Percentiles rank a stretch among this genome's conserved stretches.
These are phyloP conservation scores for Agrotis exclamationis DNA, from an alignment of 2,888 invertebrate species.

Conservation along the genomic window DNA sequence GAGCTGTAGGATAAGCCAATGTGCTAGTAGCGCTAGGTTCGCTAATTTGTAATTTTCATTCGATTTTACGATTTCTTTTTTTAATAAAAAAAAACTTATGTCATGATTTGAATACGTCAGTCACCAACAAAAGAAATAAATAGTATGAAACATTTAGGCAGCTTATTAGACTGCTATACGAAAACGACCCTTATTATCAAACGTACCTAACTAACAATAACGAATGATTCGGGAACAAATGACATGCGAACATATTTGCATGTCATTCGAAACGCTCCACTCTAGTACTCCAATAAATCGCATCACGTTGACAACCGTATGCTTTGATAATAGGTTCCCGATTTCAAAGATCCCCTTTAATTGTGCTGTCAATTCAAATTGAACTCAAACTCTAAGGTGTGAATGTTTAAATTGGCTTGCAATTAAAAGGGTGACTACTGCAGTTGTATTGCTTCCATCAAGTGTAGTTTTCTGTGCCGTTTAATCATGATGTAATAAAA, in stretches of 20 bases:
- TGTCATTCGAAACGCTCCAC: conserved; percentile 52
- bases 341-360: conserved; percentile 78
- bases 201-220: conserved; percentile 34
- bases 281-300: conserved; percentile 78
- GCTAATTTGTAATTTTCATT: too few relatives aligned
- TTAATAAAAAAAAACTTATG: too few relatives aligned
- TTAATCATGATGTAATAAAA: not conserved
- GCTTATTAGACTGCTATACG: not conserved
- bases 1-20: too few relatives aligned
- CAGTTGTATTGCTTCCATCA: not conserved
- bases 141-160: too few relatives aligned
- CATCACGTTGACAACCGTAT: conserved; percentile 87
- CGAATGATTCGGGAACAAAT: conserved; percentile 38
- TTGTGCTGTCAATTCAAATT: conserved; percentile 38
- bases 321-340: conserved; percentile 86
- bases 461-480: not conserved
- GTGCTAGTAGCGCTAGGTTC: too few relatives aligned
- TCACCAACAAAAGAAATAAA: too few relatives aligned
- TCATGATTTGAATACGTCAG: too few relatives aligned
- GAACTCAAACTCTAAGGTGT: conserved; percentile 15
- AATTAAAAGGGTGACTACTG: not conserved
- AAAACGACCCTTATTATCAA: conserved; percentile 16
- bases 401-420: conserved; percentile 59
- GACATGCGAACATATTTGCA: conserved; percentile 56
- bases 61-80: too few relatives aligned